Evolutionary conservation across 2,113 vertebrate genomes (phyloP).

Genomic region (Aphelocoma coerulescens): DNA sequence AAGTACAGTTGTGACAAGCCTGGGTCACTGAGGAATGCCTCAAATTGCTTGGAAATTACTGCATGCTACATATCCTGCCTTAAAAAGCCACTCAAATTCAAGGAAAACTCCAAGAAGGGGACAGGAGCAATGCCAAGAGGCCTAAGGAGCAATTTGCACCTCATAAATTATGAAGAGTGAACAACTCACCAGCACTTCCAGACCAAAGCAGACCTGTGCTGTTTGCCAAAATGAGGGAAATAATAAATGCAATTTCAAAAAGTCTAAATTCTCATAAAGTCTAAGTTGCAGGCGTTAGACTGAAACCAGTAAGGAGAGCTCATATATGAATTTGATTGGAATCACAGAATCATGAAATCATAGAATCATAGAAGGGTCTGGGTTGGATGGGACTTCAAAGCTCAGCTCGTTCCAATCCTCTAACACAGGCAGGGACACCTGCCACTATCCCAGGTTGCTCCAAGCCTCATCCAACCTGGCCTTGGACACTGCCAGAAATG

Average conservation of each 20-base stretch:
- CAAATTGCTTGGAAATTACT: background rate
- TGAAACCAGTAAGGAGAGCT: background rate
- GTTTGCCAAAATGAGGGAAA: background rate
- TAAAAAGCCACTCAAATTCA: background rate
- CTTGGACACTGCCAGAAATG: background rate
- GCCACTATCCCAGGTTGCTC: background rate
- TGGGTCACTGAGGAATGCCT: background rate
- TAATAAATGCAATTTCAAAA: background rate
- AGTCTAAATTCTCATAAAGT: background rate
- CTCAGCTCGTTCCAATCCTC: accelerated
- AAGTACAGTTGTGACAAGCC: background rate
- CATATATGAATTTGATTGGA: background rate
- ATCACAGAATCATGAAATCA: background rate
- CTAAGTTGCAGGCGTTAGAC: accelerated
- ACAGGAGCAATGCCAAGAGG: background rate
- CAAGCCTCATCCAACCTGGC: accelerated
- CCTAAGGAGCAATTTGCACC: background rate
- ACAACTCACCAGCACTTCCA: background rate
- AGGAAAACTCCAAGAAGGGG: background rate
- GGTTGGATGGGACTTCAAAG: background rate
- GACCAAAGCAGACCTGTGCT: background rate
- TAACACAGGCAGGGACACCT: background rate
- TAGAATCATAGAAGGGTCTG: background rate
- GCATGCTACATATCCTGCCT: background rate
- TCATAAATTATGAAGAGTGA: background rate